Base-by-base conservation (phyloP, 2,113 vertebrate genomes). In the Nannobrachium achirus region DNA sequence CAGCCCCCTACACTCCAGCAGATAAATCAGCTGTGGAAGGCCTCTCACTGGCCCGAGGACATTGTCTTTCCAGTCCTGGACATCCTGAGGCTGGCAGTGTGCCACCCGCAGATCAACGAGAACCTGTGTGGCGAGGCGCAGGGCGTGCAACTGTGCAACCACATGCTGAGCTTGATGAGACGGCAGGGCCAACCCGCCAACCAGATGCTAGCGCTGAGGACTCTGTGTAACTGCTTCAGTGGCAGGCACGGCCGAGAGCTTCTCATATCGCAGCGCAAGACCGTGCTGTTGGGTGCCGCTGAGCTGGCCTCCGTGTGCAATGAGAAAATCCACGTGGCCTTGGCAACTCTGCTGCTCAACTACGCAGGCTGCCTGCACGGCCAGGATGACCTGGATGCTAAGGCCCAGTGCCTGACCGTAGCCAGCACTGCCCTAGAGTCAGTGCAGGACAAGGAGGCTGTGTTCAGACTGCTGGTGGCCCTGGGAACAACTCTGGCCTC, bases 31-130 rank as follows among this genome's bases (percentile, higher is more conserved):
- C 93, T 99, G 25, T 96, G 96, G 97, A 98, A 92, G 85, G 94
- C 96, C 40, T 70, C 95, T 66, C 95, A 95, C 75, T 98, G 96
- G 97, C 97, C 98, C 76, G 95, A 98, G 3, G 97, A 99, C 81
- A 97, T 99, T 63, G 96, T 99, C 15, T 99, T 99, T 82, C 98
- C 97, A 76, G 94, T 95, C 10, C 89, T 99, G 93, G 98, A 99
- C 83, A 96, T 99, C 77, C 91, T 99, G 87, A 95, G 97, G 19
- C 85, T 99, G 81, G 96, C 96, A 16, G 87, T 99, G 85, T 95
- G 94, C 78, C 95, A 98, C 91, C 96, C 95, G 9, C 92, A 83
- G 64, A 95, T 98, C 75, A 98, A 98, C 56, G 93, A 96, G 87
- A 94, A 85, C 69, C 97, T 99, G 86, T 98, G 96, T 82, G 93